These are phyloP conservation scores for Orgyia antiqua DNA, from an alignment of 2,888 invertebrate genomes.

Conservation along the genomic window DNA sequence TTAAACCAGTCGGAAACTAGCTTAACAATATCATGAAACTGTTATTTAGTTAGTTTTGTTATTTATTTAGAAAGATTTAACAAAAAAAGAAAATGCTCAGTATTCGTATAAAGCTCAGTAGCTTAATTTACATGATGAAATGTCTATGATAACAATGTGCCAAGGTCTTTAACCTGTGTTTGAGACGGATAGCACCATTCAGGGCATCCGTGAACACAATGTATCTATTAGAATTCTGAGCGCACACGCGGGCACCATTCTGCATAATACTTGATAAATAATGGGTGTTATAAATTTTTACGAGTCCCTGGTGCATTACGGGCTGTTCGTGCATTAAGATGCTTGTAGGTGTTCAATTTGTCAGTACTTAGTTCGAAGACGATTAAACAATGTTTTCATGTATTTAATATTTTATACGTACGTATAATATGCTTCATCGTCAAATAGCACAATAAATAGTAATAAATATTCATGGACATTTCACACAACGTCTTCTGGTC, in stretches of 20 bases:
- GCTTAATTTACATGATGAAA: conserved; percentile 25
- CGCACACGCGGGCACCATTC: conserved; percentile 38
- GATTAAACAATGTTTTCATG: too few relatives aligned
- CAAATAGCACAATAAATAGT: too few relatives aligned
- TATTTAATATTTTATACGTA: not conserved
- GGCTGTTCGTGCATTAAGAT: conserved; percentile 13
- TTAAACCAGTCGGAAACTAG: too few relatives aligned
- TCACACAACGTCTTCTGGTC: too few relatives aligned
- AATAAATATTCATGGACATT: too few relatives aligned
- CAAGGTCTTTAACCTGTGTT: conserved; percentile 29
- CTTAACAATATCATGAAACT: too few relatives aligned
- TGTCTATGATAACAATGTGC: conserved; percentile 14
- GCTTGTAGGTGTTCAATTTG: conserved; percentile 11
- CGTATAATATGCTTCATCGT: too few relatives aligned
- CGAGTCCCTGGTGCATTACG: conserved; percentile 30
- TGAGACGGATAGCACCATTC: conserved; percentile 41
- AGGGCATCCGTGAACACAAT: conserved; percentile 40
- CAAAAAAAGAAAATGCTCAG: too few relatives aligned
- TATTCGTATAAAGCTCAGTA: too few relatives aligned
- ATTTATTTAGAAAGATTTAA: too few relatives aligned
- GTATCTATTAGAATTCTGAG: conserved; percentile 61
- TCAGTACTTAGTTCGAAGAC: too few relatives aligned
- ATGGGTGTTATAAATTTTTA: conserved; percentile 44
- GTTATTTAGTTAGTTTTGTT: too few relatives aligned
- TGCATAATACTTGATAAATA: conserved; percentile 34